Percentiles rank a stretch among this genome's conserved stretches.
Conservation (phyloP, 2,797 vertebrate genomes). For the Gymnocypris eckloni region DNA sequence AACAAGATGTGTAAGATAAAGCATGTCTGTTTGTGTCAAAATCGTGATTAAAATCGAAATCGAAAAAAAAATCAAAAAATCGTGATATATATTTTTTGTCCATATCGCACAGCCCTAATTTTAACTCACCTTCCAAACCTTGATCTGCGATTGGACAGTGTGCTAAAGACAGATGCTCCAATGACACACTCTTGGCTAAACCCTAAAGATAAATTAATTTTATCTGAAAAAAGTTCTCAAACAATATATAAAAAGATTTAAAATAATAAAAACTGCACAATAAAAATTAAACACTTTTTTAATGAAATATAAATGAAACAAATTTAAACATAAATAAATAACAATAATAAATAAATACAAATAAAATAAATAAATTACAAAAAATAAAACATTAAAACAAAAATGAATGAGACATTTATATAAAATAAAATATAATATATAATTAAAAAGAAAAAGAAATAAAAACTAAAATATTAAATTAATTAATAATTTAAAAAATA, state of each 20-base stretch:
- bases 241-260: not conserved
- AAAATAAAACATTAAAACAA: not conserved
- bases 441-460: not conserved
- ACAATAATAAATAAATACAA: not conserved
- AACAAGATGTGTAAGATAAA: no score
- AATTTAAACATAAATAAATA: not conserved
- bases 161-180: conserved; percentile 89
- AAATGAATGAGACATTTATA: not conserved
- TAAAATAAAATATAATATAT: not conserved
- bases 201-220: conserved; percentile 76
- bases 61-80: no score
- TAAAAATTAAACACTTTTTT: not conserved
- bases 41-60: no score
- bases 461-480: not conserved
- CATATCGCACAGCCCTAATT: no score
- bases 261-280: not conserved
- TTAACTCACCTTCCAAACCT: conserved; percentile 90
- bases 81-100: no score
- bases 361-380: no score
- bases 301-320: not conserved
- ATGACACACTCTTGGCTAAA: conserved; percentile 80
- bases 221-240: not conserved
- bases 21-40: no score
- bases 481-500: not conserved
- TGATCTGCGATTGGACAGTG: conserved; percentile 89